Evolutionary conservation across 2,113 vertebrate species (phyloP), one percentile per base, ranked within the genome.

Genomic region (Astatoreochromis straeleni): DNA sequence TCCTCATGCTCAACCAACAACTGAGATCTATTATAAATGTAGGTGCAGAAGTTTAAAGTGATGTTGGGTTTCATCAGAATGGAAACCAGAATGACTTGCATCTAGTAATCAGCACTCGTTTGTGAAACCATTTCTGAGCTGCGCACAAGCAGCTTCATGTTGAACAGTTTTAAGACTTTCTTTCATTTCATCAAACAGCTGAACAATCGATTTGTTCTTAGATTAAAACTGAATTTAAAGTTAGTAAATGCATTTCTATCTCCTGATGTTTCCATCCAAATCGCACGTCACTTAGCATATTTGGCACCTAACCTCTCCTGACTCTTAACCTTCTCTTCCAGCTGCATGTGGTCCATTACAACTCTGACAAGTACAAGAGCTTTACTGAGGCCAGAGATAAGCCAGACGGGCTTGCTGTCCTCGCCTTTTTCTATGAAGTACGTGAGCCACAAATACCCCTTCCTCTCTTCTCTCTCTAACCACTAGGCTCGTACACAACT

Each of bases 301-400:
- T 68, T 83, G 58, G 29, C 54, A 82, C n/a, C 45, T 87, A 53
- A 89, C 26, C 63, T 82, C 31, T 58, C 53, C 16, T 26, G 17
- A 35, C 17, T 60, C 40, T 91, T 31, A 55, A 65, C 31, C 84
- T 89, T 92, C 42, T 87, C 84, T 91, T 84, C 7, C 96, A 99
- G 98, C 95, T 98, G 53, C 98, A 99, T 51, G 84, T 99, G 1
- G 97, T 99, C 86, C 98, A 98, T 94, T 99, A 98, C 94, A 98
- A 99, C 83, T 96, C 97, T 9, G 97, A 92, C 1, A 97, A 96
- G 83, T 99, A 98, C 88, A 49, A 60, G 0, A 99, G 94, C 94
- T 98, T 97, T 9, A 91, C 95, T 0, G 92, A 96, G 12, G 98
- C 98, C 83, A 95, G 91, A 85, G 92, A 96, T 53, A 97, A 97